Conservation (phyloP, 2,888 invertebrate species). For the Morpho achilles region DNA sequence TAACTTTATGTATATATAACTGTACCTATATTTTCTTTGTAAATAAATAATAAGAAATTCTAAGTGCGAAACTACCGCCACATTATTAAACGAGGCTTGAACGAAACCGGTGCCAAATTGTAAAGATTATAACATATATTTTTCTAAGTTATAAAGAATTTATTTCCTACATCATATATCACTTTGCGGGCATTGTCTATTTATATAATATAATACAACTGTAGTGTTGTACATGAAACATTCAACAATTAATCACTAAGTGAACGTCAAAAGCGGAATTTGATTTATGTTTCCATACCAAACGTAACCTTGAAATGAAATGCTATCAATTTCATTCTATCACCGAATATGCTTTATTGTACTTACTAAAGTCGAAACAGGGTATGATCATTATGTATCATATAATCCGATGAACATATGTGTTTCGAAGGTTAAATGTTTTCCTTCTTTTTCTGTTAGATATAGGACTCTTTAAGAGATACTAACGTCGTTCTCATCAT, state of each 20-base stretch:
- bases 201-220: constrained; percentile 6
- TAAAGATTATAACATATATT: no score
- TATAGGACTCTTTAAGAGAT: no score
- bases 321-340: constrained; percentile 13
- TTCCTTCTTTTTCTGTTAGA: no score
- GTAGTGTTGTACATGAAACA: not conserved
- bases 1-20: no score
- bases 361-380: not conserved
- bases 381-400: not conserved
- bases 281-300: constrained; percentile 12
- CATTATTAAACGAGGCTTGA: no score
- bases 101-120: no score
- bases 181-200: not conserved
- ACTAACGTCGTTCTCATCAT: no score
- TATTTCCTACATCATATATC: constrained; percentile 1
- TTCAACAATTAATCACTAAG: constrained; percentile 12
- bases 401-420: constrained; percentile 5
- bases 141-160: no score
- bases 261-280: constrained; percentile 10
- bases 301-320: constrained; percentile 9
- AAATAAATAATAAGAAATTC: no score
- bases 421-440: not conserved
- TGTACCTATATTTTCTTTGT: no score
- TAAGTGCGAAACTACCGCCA: no score
- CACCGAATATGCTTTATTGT: constrained; percentile 3